A percentile compares a stretch with the other conserved stretches of the same genome.
Evolutionary conservation across 2,888 invertebrate species (phyloP).

Genomic region (Ormyrus pomaceus): DNA sequence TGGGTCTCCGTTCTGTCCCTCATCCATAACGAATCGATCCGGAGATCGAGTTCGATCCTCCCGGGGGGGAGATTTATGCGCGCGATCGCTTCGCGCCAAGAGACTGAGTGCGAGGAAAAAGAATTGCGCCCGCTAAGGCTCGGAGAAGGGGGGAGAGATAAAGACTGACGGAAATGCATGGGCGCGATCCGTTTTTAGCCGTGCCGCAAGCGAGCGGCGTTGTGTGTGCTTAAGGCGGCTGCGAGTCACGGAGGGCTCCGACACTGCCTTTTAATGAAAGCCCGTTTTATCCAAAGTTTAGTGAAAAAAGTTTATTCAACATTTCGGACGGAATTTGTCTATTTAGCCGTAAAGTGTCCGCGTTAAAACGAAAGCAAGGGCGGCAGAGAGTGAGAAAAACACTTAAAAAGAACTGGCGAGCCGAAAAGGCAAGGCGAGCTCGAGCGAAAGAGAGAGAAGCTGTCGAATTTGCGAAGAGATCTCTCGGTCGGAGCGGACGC

Average conservation of each 20-base stretch:
- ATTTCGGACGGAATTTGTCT: no score
- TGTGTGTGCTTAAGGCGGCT: no score
- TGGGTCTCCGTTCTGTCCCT: constrained; percentile 60
- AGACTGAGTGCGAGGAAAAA: constrained; percentile 28
- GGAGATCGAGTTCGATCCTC: constrained; percentile 65
- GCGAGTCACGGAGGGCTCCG: no score
- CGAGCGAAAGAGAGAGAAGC: neutral
- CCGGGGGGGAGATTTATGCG: constrained; percentile 65
- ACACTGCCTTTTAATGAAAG: no score
- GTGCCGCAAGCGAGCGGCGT: neutral
- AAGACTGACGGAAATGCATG: constrained; percentile 51
- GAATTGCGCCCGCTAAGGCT: neutral
- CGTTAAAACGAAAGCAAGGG: neutral
- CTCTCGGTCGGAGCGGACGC: constrained; percentile 61
- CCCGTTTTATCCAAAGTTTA: no score
- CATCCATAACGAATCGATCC: constrained; percentile 70
- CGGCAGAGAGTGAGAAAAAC: neutral
- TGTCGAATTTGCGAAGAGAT: constrained; percentile 49
- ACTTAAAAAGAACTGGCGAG: no score
- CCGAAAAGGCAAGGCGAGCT: neutral
- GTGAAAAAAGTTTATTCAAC: no score
- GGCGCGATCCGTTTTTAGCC: neutral
- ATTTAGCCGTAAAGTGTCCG: no score
- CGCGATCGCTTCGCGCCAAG: constrained; percentile 57
- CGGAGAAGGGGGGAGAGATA: constrained; percentile 30